These are phyloP conservation scores for Drosophila burlai DNA, from an alignment of 1,140 invertebrate genomes.

Conservation along the genomic window DNA sequence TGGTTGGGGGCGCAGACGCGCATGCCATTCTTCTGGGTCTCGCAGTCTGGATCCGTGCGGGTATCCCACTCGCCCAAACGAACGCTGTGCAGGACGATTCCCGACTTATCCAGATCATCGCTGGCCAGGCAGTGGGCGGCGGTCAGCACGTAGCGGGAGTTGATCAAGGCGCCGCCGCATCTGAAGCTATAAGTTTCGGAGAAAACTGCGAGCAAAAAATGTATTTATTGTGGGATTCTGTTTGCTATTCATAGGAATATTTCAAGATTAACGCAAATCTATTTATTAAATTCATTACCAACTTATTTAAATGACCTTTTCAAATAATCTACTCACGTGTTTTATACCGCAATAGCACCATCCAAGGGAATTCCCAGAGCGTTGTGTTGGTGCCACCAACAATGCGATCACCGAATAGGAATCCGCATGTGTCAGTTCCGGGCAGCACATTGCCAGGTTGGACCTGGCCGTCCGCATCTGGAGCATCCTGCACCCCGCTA, in stretches of 20 bases:
- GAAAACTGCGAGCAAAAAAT: conserved; percentile 18
- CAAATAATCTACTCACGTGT: conserved; percentile 50
- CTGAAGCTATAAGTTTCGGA: conserved; percentile 76
- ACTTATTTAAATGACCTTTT: background rate
- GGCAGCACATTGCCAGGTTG: conserved; percentile 65
- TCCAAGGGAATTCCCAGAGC: conserved; percentile 90
- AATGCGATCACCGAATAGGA: conserved; percentile 86
- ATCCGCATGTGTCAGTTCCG: conserved; percentile 82
- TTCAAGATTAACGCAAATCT: background rate
- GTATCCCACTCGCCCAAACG: conserved; percentile 83
- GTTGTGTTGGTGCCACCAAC: conserved; percentile 87
- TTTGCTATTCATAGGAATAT: background rate
- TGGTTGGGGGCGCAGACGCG: conserved; percentile 86
- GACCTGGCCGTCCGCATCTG: background rate
- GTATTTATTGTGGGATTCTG: background rate
- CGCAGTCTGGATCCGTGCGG: conserved; percentile 68
- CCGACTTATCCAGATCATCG: conserved; percentile 85
- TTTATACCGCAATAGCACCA: conserved; percentile 86
- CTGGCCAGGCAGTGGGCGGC: conserved; percentile 87
- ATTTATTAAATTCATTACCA: background rate
- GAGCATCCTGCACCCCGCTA: background rate
- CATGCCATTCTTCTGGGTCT: conserved; percentile 56
- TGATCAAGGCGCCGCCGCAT: conserved; percentile 87
- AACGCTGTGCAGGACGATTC: conserved; percentile 81
- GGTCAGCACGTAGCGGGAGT: conserved; percentile 86